Conservation (phyloP, 37 sponge, comb jelly and placozoan species). For the Agelas oroides region DNA sequence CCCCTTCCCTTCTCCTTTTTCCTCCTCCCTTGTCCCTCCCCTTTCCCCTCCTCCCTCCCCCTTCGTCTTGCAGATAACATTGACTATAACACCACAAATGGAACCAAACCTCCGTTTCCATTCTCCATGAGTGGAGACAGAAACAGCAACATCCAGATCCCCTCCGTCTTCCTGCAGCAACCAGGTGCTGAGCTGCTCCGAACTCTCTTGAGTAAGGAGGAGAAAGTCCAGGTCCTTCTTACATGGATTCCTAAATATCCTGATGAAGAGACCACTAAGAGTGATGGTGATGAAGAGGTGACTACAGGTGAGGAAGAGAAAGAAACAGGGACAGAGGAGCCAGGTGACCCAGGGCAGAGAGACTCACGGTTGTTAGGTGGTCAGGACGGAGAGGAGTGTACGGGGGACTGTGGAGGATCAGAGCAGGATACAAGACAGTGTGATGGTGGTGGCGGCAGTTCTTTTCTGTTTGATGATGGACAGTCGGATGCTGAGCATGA, state of each 20-base stretch:
- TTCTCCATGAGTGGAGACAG: constrained; percentile 80
- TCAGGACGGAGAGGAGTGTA: neutral
- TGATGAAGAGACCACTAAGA: neutral
- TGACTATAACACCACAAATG: neutral
- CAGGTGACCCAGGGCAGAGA: neutral
- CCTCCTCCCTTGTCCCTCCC: no score
- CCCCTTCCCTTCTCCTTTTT: neutral
- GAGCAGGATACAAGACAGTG: no score
- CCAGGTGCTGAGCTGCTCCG: constrained; percentile 29
- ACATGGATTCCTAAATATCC: constrained; percentile 11
- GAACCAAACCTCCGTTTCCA: constrained; percentile 16
- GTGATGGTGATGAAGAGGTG: no score
- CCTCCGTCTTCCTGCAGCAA: constrained; percentile 72
- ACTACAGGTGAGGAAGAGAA: neutral
- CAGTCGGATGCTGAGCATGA: no score
- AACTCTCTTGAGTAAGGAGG: neutral
- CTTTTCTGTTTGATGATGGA: no score
- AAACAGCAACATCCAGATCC: constrained; percentile 63
- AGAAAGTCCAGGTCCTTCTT: constrained; percentile 15
- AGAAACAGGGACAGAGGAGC: neutral
- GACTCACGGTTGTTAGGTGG: neutral
- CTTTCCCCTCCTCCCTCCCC: no score
- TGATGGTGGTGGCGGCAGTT: no score
- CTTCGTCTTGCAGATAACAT: constrained; percentile 20
- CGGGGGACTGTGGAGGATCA: no score